Conservation (phyloP, 2,113 vertebrate genomes). For the Pelvicachromis taeniatus region DNA sequence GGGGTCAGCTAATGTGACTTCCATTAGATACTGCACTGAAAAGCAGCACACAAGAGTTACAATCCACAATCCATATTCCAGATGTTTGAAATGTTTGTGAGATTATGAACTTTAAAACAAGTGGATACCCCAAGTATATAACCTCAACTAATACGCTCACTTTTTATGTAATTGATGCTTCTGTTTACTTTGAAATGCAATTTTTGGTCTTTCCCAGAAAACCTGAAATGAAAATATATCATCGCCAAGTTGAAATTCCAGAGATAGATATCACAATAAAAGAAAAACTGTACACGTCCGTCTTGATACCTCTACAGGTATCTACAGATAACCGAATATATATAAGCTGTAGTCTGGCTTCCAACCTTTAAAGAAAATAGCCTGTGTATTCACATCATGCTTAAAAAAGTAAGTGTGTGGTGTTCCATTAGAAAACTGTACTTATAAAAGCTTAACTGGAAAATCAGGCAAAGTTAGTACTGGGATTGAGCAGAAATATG, state of each 20-base stretch:
- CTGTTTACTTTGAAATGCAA: neutral
- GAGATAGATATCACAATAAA: neutral
- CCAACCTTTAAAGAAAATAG: neutral
- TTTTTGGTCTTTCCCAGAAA: neutral
- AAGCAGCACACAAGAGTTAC: neutral
- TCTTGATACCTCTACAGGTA: neutral
- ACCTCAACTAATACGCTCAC: neutral
- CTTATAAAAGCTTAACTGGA: neutral
- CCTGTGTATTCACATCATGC: neutral
- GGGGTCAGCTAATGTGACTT: neutral
- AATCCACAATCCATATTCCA: neutral
- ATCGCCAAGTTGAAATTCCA: neutral
- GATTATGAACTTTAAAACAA: neutral
- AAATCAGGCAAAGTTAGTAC: slow-evolving; percentile 1
- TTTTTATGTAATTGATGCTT: neutral
- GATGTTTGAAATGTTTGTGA: neutral
- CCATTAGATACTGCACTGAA: neutral
- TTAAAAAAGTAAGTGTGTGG: neutral
- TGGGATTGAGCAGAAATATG: neutral
- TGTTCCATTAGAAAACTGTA: neutral
- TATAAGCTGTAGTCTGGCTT: neutral
- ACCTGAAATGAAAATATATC: neutral
- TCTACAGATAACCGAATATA: neutral
- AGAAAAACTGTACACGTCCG: neutral
- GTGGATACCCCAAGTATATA: neutral